These are phyloP conservation scores for Prionailurus bengalensis DNA, from an alignment of 2,113 vertebrate genomes.

Conservation along the genomic window DNA sequence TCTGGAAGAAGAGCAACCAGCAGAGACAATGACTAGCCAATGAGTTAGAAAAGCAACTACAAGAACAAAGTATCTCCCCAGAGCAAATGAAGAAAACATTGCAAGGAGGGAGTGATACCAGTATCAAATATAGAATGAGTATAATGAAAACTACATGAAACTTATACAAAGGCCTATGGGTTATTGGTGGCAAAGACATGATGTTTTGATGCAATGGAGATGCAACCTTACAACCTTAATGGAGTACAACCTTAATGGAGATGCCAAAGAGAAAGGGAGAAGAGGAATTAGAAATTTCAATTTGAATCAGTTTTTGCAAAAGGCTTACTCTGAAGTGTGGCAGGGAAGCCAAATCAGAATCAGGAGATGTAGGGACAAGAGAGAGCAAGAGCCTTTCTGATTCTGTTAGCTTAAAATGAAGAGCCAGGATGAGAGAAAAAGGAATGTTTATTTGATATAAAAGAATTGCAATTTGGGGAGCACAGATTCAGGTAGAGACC, in stretches of 20 bases:
- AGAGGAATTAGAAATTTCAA: not conserved
- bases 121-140: not conserved
- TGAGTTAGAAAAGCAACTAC: not conserved
- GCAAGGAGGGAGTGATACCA: not conserved
- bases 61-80: not conserved
- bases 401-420: not conserved
- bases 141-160: not conserved
- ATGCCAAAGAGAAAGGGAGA: not conserved
- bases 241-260: not conserved
- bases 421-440: not conserved
- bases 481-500: not conserved
- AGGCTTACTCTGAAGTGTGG: not conserved
- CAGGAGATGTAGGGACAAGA: not conserved
- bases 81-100: not conserved
- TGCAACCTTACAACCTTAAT: not conserved
- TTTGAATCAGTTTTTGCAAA: not conserved
- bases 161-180: not conserved
- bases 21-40: not conserved
- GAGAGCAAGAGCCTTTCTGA: accelerated
- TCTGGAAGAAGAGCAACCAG: not conserved
- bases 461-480: not conserved
- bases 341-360: not conserved
- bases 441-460: not conserved
- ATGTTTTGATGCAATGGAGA: not conserved
- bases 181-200: not conserved